phyloP scores from a whole-genome alignment of 2,888 invertebrate species.

The Sympetrum striolatum region DNA sequence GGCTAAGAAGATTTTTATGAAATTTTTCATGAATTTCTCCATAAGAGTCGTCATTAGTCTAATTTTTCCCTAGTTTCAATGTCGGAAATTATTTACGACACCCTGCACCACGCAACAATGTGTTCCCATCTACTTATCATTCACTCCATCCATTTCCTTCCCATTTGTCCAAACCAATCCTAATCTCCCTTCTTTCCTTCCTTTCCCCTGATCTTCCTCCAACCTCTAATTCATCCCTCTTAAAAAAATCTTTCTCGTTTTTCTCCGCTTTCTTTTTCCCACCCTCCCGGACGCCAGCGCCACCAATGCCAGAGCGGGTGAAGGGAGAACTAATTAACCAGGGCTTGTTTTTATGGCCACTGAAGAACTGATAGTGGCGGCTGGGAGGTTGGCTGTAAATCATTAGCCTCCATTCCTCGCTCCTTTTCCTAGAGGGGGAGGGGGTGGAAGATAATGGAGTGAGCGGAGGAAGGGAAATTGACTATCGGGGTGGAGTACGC shows the following conservation, averaged over 20 bases:
- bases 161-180: neutral
- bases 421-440: neutral
- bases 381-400: slow-evolving; percentile 21
- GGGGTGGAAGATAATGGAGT: neutral
- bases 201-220: neutral
- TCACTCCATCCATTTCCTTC: neutral
- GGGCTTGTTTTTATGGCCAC: slow-evolving; percentile 35
- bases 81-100: too few relatives aligned
- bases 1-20: too few relatives aligned
- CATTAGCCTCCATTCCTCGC: slow-evolving; percentile 13
- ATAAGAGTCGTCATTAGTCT: too few relatives aligned
- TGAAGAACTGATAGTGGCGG: slow-evolving; percentile 33
- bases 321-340: slow-evolving; percentile 32
- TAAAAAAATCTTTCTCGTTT: neutral
- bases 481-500: neutral
- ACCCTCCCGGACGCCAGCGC: neutral
- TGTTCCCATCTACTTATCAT: neutral
- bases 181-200: neutral
- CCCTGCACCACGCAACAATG: too few relatives aligned
- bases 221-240: neutral
- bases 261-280: neutral
- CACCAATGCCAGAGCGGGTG: neutral
- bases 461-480: neutral
- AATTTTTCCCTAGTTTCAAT: too few relatives aligned
- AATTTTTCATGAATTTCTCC: too few relatives aligned